phyloP scores from a whole-genome alignment of 2,888 invertebrate genomes.

The Lasioglossum pauxillum region DNA sequence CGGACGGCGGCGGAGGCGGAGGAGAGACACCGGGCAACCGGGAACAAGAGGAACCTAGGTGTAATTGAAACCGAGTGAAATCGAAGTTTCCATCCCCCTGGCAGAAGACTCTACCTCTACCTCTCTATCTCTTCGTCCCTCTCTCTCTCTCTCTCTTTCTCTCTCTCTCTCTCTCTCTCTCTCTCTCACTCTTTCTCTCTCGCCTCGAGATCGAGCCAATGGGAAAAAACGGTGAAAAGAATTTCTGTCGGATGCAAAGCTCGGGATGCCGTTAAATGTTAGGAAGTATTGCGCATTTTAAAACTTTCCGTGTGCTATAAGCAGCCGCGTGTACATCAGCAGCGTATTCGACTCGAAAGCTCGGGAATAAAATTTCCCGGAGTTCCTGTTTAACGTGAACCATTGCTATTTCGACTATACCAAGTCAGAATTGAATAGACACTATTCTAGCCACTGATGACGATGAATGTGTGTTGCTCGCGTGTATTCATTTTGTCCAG shows the following conservation, averaged over 20 bases:
- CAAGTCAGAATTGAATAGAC: background rate
- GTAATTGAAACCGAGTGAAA: constrained; percentile 57
- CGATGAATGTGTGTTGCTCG: background rate
- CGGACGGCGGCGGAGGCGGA: background rate
- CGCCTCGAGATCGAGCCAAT: background rate
- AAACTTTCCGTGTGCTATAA: background rate
- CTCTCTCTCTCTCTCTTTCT: background rate
- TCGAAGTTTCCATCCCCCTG: constrained; percentile 38
- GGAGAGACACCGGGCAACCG: constrained; percentile 15
- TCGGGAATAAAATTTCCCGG: background rate
- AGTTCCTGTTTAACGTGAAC: background rate
- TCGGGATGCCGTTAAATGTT: background rate
- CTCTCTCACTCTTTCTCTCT: background rate
- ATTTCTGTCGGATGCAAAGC: constrained; percentile 26
- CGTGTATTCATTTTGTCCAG: background rate
- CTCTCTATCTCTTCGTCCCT: background rate
- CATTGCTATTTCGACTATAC: background rate
- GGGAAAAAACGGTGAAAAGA: constrained; percentile 5
- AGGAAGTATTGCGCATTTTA: constrained; percentile 14
- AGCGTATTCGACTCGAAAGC: background rate
- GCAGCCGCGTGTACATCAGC: background rate
- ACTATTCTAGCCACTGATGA: background rate
- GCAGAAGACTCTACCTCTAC: background rate
- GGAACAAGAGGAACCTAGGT: constrained; percentile 36
- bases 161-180: background rate